These are phyloP conservation scores for Pemphredon lugubris DNA, from an alignment of 2,888 invertebrate genomes.

Conservation along the genomic window DNA sequence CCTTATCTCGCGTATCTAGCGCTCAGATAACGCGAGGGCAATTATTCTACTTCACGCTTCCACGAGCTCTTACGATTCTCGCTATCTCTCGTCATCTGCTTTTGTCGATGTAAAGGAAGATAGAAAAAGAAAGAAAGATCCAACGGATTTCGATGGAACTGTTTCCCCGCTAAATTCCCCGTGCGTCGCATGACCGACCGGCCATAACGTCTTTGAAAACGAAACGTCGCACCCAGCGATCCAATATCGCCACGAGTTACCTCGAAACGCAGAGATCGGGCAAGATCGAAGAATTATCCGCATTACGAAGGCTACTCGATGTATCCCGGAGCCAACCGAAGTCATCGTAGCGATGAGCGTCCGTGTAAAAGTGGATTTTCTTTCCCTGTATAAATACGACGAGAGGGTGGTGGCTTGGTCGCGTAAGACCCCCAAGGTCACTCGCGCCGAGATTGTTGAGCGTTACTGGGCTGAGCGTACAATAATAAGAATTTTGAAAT, in stretches of 20 bases:
- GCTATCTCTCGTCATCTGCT: too few species aligned
- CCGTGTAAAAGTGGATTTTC: constrained; percentile 52
- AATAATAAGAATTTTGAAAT: constrained; percentile 71
- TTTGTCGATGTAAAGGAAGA: too few species aligned
- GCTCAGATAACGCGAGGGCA: too few species aligned
- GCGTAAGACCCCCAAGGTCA: constrained; percentile 4
- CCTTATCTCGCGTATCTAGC: too few species aligned
- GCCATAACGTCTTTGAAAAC: not conserved
- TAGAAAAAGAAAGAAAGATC: too few species aligned
- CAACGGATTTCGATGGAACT: too few species aligned
- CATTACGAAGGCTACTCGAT: constrained; percentile 36
- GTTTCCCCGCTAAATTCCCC: not conserved
- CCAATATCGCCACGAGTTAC: constrained; percentile 27
- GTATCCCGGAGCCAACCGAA: constrained; percentile 19
- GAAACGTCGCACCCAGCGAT: constrained; percentile 9
- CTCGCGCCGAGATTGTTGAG: constrained; percentile 49
- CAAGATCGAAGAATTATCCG: constrained; percentile 38
- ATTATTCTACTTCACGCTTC: too few species aligned
- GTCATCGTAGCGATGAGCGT: constrained; percentile 58
- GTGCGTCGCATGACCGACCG: not conserved
- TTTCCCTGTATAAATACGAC: constrained; percentile 51
- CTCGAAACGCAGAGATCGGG: constrained; percentile 38
- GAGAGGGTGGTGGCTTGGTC: constrained; percentile 17
- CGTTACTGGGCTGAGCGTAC: constrained; percentile 65
- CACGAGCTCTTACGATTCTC: too few species aligned